Evolutionary conservation across 2,797 vertebrate species (phyloP).

Genomic region (Streptopelia turtur): DNA sequence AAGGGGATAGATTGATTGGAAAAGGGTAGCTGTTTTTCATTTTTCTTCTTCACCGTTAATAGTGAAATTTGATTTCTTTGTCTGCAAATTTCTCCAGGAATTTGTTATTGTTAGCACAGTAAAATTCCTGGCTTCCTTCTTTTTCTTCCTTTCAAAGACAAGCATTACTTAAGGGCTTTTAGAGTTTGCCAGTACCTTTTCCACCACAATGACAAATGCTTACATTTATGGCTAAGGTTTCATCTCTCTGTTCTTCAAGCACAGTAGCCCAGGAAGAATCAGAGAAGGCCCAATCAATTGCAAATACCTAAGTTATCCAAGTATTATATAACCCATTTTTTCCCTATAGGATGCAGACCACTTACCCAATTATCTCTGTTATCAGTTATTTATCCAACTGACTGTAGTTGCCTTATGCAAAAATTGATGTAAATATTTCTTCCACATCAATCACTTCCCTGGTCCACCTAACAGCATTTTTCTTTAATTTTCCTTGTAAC

Average conservation of each 20-base stretch:
- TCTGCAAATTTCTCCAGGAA: background rate
- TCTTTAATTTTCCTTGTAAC: background rate
- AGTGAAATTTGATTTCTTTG: background rate
- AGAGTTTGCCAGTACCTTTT: background rate
- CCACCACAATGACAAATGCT: background rate
- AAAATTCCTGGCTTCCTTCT: background rate
- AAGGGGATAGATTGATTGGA: background rate
- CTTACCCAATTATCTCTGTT: background rate
- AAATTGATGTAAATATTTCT: background rate
- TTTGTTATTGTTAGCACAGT: background rate
- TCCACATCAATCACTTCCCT: background rate
- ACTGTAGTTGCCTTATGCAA: background rate
- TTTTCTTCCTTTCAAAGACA: background rate
- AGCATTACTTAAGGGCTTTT: background rate
- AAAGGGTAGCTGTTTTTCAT: background rate
- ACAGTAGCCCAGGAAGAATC: background rate
- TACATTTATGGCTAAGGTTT: background rate
- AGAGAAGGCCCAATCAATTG: background rate
- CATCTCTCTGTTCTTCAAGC: background rate
- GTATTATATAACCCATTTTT: background rate
- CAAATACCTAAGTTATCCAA: background rate
- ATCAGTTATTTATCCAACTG: background rate
- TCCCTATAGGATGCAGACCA: background rate
- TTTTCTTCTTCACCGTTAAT: background rate
- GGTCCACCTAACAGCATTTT: background rate